These are phyloP conservation scores for Sminthurides aquaticus DNA, from an alignment of 2,888 invertebrate species.

Conservation along the genomic window DNA sequence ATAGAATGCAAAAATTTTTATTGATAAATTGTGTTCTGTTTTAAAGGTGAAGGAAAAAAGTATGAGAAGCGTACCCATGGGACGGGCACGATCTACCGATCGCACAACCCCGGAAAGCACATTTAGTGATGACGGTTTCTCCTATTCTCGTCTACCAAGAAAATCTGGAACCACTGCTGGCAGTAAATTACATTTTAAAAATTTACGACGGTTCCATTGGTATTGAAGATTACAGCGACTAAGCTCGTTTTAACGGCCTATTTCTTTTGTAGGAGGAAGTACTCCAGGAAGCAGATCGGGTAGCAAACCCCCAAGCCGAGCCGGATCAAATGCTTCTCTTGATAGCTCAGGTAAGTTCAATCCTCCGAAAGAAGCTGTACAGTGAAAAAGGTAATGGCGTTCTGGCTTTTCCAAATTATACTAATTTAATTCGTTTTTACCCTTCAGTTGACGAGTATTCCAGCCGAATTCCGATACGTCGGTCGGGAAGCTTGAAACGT, in stretches of 20 bases:
- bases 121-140: conserved; percentile 75
- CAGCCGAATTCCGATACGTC: conserved; percentile 39
- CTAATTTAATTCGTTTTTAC: too few relatives aligned
- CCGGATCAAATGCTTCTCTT: conserved; percentile 83
- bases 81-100: conserved; percentile 59
- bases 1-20: too few relatives aligned
- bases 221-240: too few relatives aligned
- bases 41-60: conserved; percentile 84
- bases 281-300: conserved; percentile 77
- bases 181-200: conserved; percentile 30
- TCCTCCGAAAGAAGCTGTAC: background rate
- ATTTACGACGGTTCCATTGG: background rate
- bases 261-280: conserved; percentile 54
- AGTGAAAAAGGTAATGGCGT: background rate
- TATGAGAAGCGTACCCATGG: conserved; percentile 82
- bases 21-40: too few relatives aligned
- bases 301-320: conserved; percentile 85
- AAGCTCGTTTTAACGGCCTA: too few relatives aligned
- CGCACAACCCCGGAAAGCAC: conserved; percentile 70
- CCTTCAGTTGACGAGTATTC: conserved; percentile 31
- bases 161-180: conserved; percentile 38
- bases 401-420: too few relatives aligned
- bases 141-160: conserved; percentile 54
- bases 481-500: conserved; percentile 41
- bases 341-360: conserved; percentile 68